phyloP scores from a whole-genome alignment of 64 coral and sea anemone species.

The Stichodactyla mertensii region DNA sequence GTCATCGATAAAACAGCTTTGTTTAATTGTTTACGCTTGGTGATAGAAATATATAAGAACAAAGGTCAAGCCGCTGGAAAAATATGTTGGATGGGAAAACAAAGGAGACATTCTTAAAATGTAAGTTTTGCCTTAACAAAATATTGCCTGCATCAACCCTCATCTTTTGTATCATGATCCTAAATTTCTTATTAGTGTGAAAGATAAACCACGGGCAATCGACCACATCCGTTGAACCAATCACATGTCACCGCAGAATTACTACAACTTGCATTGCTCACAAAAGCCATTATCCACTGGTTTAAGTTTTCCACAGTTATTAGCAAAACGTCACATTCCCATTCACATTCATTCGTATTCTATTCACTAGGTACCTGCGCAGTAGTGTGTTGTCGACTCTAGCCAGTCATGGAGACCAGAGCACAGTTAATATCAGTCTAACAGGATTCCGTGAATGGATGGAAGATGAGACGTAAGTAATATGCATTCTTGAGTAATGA shows the following conservation, averaged over 20 bases:
- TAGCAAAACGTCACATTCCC: not conserved
- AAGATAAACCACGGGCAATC: too few species aligned
- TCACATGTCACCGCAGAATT: too few species aligned
- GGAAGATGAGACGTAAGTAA: slow-evolving; percentile 61
- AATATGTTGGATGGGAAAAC: slow-evolving; percentile 75
- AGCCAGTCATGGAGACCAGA: slow-evolving; percentile 60
- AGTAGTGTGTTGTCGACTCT: slow-evolving; percentile 65
- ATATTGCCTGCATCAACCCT: too few species aligned
- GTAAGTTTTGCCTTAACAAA: slow-evolving; percentile 27
- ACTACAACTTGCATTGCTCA: too few species aligned
- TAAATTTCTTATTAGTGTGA: too few species aligned
- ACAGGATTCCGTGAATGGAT: slow-evolving; percentile 59
- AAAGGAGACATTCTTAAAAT: slow-evolving; percentile 79
- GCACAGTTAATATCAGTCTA: slow-evolving; percentile 41
- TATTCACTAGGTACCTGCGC: slow-evolving; percentile 63
- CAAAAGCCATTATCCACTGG: too few species aligned
- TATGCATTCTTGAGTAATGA: too few species aligned
- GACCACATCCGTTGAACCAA: too few species aligned
- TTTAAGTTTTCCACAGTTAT: not conserved
- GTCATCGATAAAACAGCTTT: not conserved
- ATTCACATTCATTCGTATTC: not conserved
- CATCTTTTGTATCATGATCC: too few species aligned
- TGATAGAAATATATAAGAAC: slow-evolving; percentile 84
- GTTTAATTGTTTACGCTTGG: not conserved
- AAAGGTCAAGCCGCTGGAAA: slow-evolving; percentile 86